A percentile compares a stretch with the other conserved stretches of the same genome.
Evolutionary conservation across 2,797 vertebrate genomes (phyloP).

Genomic region (Poecile montanus): DNA sequence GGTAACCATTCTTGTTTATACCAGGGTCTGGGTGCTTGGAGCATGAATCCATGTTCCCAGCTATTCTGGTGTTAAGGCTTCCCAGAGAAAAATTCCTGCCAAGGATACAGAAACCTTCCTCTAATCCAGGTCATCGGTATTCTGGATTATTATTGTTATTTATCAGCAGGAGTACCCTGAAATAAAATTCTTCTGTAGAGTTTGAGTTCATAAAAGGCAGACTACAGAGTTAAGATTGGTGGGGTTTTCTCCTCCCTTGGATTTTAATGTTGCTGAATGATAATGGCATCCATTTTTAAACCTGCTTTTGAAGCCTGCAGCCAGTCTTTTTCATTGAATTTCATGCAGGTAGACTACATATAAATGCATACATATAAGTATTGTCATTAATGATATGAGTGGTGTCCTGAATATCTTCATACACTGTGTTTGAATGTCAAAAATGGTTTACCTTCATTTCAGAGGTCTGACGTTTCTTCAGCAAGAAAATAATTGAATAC

Average conservation of each 20-base stretch:
- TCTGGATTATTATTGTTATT: background rate
- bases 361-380: background rate
- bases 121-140: background rate
- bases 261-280: background rate
- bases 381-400: background rate
- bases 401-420: background rate
- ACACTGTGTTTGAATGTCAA: fast-evolving
- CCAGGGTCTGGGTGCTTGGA: background rate
- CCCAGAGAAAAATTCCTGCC: background rate
- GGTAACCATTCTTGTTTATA: background rate
- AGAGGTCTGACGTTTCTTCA: background rate
- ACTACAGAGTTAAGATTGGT: background rate
- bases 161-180: background rate
- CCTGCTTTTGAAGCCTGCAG: background rate
- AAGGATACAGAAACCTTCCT: background rate
- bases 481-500: background rate
- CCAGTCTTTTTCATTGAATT: background rate
- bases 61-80: background rate
- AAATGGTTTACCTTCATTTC: background rate
- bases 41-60: background rate
- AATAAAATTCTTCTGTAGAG: background rate
- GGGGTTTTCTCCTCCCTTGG: background rate
- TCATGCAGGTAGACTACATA: background rate
- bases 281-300: background rate
- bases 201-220: background rate